phyloP scores from a whole-genome alignment of 2,113 vertebrate genomes.

The Pao palembangensis region DNA sequence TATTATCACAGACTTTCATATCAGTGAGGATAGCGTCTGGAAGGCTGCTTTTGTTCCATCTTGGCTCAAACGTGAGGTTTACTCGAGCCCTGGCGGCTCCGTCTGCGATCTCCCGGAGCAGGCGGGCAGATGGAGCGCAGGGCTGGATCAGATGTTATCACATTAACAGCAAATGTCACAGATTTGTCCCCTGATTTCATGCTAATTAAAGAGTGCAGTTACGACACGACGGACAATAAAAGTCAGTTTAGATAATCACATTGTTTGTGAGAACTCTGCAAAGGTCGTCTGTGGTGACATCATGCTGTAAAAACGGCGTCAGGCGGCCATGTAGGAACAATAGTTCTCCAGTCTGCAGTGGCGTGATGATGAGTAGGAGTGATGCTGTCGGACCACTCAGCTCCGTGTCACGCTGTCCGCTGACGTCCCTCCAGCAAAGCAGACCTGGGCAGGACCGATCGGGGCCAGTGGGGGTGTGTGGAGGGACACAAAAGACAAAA shows the following conservation, averaged over 20 bases:
- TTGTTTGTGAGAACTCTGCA: too few relatives aligned
- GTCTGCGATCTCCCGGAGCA: slow-evolving; percentile 7
- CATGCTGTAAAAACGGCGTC: slow-evolving; percentile 11
- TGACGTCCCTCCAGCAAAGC: slow-evolving; percentile 15
- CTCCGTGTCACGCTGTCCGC: slow-evolving; percentile 27
- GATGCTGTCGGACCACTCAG: slow-evolving; percentile 25
- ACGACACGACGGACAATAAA: too few relatives aligned
- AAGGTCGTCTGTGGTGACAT: neutral
- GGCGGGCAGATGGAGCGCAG: slow-evolving; percentile 30
- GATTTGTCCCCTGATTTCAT: too few relatives aligned
- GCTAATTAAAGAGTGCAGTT: too few relatives aligned
- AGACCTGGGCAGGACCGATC: slow-evolving; percentile 1
- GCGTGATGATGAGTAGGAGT: slow-evolving; percentile 45
- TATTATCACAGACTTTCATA: too few relatives aligned
- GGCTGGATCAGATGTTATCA: slow-evolving; percentile 14
- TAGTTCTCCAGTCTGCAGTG: slow-evolving; percentile 27
- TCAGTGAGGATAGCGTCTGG: neutral
- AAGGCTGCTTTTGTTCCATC: neutral
- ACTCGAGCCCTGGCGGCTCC: neutral
- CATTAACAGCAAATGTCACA: neutral
- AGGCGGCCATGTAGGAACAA: slow-evolving; percentile 61
- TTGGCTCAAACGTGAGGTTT: neutral
- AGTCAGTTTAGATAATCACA: too few relatives aligned
- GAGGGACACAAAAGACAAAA: neutral
- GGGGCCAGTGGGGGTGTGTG: neutral